phyloP scores from a whole-genome alignment of 2,797 vertebrate genomes.

The Crocidura indochinensis region DNA sequence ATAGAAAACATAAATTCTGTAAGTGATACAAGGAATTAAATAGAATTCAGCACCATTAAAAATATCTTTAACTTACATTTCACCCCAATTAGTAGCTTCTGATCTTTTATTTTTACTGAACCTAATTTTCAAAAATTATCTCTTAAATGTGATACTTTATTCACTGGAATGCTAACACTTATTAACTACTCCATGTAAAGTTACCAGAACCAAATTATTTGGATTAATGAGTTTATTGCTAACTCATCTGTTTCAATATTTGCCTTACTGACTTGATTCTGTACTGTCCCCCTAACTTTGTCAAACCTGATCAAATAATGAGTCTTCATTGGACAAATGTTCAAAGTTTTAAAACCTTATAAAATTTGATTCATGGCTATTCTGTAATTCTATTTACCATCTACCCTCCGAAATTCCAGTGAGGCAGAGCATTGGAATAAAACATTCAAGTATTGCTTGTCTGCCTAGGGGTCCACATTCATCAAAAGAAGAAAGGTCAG shows the following conservation, averaged over 20 bases:
- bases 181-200: constrained; percentile 21
- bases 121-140: constrained; percentile 57
- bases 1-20: not conserved
- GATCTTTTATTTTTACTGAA: not conserved
- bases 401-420: constrained; percentile 20
- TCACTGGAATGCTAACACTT: constrained; percentile 39
- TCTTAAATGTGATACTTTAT: constrained; percentile 57
- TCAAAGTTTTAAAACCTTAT: not conserved
- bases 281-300: too few relatives aligned
- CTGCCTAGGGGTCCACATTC: constrained; percentile 51
- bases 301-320: too few relatives aligned
- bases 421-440: constrained; percentile 19
- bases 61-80: not conserved
- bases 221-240: constrained; percentile 47
- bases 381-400: not conserved
- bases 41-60: not conserved
- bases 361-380: constrained; percentile 49
- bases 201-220: constrained; percentile 51
- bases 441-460: constrained; percentile 36
- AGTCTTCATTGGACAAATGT: constrained; percentile 49
- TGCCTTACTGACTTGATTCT: constrained; percentile 36
- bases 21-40: constrained; percentile 57
- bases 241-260: not conserved
- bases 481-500: constrained; percentile 46
- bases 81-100: not conserved